Evolutionary conservation across 2,797 vertebrate species (phyloP).

Genomic region (Eulemur mongoz): DNA sequence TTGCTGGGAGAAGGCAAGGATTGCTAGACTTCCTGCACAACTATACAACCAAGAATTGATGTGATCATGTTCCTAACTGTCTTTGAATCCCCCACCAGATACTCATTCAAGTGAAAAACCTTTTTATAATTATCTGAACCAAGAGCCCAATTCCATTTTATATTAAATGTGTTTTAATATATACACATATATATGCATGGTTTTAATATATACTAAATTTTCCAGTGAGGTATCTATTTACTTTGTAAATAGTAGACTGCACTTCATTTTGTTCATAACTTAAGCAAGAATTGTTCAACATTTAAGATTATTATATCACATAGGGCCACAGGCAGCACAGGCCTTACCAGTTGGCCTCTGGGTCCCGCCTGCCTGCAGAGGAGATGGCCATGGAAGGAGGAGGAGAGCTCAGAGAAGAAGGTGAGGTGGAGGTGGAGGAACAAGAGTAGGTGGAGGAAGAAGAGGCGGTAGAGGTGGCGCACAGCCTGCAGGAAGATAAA

Average conservation of each 20-base stretch:
- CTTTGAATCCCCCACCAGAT: background rate
- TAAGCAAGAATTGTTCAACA: conserved; percentile 12
- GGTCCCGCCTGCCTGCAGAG: conserved; percentile 12
- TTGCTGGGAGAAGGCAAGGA: background rate
- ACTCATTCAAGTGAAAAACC: background rate
- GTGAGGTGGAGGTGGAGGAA: background rate
- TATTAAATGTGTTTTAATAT: background rate
- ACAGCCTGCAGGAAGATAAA: background rate
- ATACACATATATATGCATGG: no score
- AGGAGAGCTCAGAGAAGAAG: background rate
- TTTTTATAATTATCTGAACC: conserved; percentile 9
- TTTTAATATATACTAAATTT: background rate
- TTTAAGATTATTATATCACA: conserved; percentile 5
- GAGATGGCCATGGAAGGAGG: background rate
- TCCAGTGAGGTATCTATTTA: background rate
- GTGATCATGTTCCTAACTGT: background rate
- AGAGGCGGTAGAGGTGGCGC: background rate
- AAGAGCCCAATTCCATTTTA: background rate
- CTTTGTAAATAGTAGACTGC: background rate
- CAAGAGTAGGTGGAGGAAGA: background rate
- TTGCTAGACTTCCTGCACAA: background rate
- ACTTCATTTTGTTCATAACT: background rate
- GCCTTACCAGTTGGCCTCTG: conserved; percentile 39
- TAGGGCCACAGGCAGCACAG: background rate
- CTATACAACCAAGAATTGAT: background rate